Evolutionary conservation across 2,888 invertebrate genomes (phyloP), one percentile per base, ranked within the genome.

Genomic region (Agrotis puta): DNA sequence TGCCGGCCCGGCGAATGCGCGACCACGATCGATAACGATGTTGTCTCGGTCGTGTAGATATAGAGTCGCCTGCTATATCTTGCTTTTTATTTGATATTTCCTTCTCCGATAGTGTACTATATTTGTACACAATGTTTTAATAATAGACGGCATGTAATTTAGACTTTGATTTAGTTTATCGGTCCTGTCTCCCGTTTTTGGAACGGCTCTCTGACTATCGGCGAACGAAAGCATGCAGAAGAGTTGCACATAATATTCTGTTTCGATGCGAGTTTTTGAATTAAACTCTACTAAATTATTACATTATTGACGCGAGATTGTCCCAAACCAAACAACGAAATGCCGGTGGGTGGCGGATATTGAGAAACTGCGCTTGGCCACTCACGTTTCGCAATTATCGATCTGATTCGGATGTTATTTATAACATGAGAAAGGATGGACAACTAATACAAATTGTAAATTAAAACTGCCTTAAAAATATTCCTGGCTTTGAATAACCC

Each of bases 11-110:
- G 86, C 88, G 88, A 92, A 90, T 89, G 92, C 92, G 91, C 91
- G 90, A 82, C 88, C 80, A 78, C 95, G 95, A 95, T 96, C 95
- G 94, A 96, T 96, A 95, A 93, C 92, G 93, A 94, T 93, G 94
- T 94, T 94, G 93, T 94, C 93, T 90, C 91, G 88, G 84, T 88
- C 87, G 89, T 87, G 85, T 88, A 88, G 88, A 87, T 86, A 87
- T 86, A 87, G 74, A 84, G 88, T 76, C 82, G 87, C 87, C 85
- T 88, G 88, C 88, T 86, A 83, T 89, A 89, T 90, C 77, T 79
- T 87, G 86, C 79, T 78, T 85, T 85, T 83, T 81, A 86, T 88
- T 87, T 88, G 81, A 85, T 85, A 86, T 86, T 89, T 88, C 88
- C 87, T 84, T 87, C 87, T 85, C 83, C 83, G 83, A 86, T 87